These are phyloP conservation scores for Tetrapedia diversipes DNA, from an alignment of 2,888 invertebrate genomes.

Conservation along the genomic window DNA sequence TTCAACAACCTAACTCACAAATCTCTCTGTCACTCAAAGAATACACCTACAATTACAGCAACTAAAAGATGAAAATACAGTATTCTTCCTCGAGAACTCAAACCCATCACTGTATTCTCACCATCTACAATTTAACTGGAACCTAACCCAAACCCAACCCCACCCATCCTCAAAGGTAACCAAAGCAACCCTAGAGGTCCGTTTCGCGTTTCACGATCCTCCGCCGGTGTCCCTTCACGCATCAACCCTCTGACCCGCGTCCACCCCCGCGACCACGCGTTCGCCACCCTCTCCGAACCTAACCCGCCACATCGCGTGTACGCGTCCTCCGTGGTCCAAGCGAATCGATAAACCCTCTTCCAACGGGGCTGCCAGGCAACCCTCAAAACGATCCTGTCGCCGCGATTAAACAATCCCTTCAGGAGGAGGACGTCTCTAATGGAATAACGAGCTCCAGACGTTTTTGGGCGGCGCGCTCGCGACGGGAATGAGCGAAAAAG, in stretches of 20 bases:
- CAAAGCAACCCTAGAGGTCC: neutral
- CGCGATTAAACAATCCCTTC: conserved; percentile 28
- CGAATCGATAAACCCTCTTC: conserved; percentile 4
- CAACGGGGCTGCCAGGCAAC: no score
- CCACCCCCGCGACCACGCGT: neutral
- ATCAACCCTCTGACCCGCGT: neutral
- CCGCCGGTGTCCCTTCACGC: neutral
- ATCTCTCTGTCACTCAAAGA: no score
- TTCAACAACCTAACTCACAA: no score
- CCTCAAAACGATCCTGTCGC: conserved; percentile 11
- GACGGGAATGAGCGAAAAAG: conserved; percentile 44
- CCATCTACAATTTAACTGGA: no score
- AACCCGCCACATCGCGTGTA: neutral
- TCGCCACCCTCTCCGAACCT: neutral
- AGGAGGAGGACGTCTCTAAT: conserved; percentile 48
- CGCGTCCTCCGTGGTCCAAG: neutral
- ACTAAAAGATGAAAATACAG: no score
- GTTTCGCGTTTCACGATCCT: neutral
- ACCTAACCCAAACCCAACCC: neutral
- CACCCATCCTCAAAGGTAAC: neutral
- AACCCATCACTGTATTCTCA: no score
- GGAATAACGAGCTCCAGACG: conserved; percentile 56
- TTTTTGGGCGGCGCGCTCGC: conserved; percentile 3
- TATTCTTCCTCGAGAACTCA: neutral
- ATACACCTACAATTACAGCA: no score